These are phyloP conservation scores for Limosa lapponica DNA, from an alignment of 2,797 vertebrate genomes.

Conservation along the genomic window DNA sequence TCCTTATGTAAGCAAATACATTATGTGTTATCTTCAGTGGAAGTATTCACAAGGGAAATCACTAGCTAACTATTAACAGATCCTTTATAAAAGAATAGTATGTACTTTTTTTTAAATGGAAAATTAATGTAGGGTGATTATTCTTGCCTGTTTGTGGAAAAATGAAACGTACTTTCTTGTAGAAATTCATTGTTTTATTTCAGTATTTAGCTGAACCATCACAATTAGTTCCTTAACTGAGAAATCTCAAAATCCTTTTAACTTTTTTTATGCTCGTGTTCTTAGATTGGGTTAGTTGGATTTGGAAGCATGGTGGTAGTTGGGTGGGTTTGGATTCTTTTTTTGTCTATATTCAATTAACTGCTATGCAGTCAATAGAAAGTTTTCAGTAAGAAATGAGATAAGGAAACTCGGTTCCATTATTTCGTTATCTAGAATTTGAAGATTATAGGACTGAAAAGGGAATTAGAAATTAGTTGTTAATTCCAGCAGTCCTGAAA, in stretches of 20 bases:
- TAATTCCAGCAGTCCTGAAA: neutral
- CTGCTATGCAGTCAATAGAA: neutral
- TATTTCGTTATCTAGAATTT: neutral
- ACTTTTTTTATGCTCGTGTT: neutral
- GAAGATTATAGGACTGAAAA: neutral
- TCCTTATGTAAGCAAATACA: neutral
- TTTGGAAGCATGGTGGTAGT: neutral
- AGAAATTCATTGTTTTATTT: neutral
- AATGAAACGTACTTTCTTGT: neutral
- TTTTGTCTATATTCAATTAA: neutral
- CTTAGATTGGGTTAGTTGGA: neutral
- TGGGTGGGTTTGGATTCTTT: neutral
- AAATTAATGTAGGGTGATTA: neutral
- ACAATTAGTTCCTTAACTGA: neutral
- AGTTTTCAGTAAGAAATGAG: neutral
- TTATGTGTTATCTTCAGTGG: neutral
- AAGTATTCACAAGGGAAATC: neutral
- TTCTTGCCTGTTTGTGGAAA: neutral
- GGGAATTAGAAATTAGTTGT: neutral
- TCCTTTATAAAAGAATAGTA: neutral
- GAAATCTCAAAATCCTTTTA: neutral
- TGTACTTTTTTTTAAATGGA: neutral
- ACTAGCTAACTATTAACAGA: neutral
- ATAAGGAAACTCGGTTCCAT: fast-evolving
- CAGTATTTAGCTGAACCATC: neutral